Conservation (phyloP, 2,888 invertebrate genomes). For the Chrysodeixis includens region DNA sequence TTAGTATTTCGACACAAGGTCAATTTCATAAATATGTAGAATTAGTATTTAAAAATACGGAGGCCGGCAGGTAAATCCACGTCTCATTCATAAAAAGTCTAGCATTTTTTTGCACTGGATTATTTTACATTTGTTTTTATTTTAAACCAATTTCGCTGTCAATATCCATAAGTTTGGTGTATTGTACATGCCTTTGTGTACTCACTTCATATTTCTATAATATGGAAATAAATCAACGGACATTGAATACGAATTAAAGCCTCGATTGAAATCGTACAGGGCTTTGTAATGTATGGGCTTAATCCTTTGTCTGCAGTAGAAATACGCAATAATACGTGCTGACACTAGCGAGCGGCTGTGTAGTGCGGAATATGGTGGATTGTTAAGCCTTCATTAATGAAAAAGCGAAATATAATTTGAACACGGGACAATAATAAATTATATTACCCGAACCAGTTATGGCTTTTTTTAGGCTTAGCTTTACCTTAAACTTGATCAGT, state of each 20-base stretch:
- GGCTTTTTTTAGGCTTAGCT: no score
- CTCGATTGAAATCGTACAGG: slow-evolving; percentile 17
- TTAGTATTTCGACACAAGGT: no score
- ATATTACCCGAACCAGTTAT: no score
- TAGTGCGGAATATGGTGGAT: not conserved
- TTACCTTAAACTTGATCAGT: no score
- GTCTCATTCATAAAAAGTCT: not conserved
- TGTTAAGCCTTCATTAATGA: not conserved
- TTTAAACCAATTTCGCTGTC: not conserved
- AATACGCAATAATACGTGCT: slow-evolving; percentile 14
- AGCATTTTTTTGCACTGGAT: not conserved
- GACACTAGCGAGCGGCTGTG: not conserved
- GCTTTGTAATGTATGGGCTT: slow-evolving; percentile 24
- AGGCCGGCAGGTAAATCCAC: no score
- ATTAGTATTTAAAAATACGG: no score
- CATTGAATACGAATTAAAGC: slow-evolving; percentile 26
- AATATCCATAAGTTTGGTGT: not conserved
- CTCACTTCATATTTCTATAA: slow-evolving; percentile 2
- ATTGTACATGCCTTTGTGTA: not conserved
- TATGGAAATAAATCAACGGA: slow-evolving; percentile 12
- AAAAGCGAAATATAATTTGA: no score
- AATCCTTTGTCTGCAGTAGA: slow-evolving; percentile 31
- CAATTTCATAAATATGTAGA: no score
- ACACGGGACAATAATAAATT: no score
- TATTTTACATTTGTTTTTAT: not conserved